Base-by-base conservation (phyloP, 1,140 invertebrate species). In the Zelostemma sp. region DNA sequence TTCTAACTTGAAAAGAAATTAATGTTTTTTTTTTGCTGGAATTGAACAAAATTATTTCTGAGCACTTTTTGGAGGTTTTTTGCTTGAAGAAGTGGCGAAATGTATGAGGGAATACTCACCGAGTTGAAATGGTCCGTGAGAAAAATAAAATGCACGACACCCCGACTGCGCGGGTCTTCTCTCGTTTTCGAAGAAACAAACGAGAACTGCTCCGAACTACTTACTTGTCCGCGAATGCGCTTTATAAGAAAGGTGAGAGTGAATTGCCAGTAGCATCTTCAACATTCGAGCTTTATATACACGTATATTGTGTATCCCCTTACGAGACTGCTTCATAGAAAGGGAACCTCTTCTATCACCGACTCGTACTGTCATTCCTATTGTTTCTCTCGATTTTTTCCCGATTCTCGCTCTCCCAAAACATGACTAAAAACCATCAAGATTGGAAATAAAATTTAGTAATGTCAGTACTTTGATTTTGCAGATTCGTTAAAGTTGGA, bases 191-290 rank as follows among this genome's bases (percentile, higher is more conserved):
- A 8, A 25, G 21, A 8, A 25, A 25, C 21, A 25, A 25, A 61
- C 61, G 58, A 41, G 54, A 66, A 66, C 55, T 25, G 21, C 21
- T 62, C 54, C 21, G 61, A 65, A 68, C 55, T 47, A 69, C 59
- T 73, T 63, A 59, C 56, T 60, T 12, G 54, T 48, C 53, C 58
- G 56, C 40, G 33, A 11, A 58, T 66, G 67, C 72, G 70, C 62
- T 73, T 66, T n/a, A 63, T 69, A 66, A 68, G 76, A 76, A 76
- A 78, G 73, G 70, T 70, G 66, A 73, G 68, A 78, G 84, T 81
- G 84, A 86, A 86, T 84, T 85, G 78, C 83, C 80, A 76, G 75
- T 78, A 86, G 80, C 83, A 86, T 84, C 83, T 86, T 85, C 83
- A 74, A 69, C 68, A 84, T 84, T 84, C 78, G 78, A 82, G 81